Evolutionary conservation across 2,888 invertebrate genomes (phyloP).

Genomic region (Nomada flava): DNA sequence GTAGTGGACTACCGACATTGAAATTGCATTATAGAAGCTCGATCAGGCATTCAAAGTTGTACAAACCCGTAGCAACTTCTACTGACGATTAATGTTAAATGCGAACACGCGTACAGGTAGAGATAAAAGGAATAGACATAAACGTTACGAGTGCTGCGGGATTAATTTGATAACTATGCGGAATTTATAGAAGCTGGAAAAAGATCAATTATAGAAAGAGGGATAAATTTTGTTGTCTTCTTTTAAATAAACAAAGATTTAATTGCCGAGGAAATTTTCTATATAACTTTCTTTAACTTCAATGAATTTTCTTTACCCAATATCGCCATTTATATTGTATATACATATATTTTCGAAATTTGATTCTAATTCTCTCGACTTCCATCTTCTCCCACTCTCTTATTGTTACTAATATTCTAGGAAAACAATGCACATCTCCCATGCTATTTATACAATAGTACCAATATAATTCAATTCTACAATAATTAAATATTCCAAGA

Average conservation of each 20-base stretch:
- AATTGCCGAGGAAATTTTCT: too few species aligned
- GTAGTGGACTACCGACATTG: conserved; percentile 54
- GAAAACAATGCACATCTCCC: too few species aligned
- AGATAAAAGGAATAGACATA: not conserved
- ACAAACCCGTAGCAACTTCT: conserved; percentile 38
- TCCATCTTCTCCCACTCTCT: too few species aligned
- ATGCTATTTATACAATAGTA: too few species aligned
- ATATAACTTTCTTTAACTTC: too few species aligned
- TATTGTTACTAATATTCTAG: too few species aligned
- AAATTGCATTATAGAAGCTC: conserved; percentile 56
- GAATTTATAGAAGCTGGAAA: not conserved
- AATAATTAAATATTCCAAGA: too few species aligned
- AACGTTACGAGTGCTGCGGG: not conserved
- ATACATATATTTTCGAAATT: too few species aligned
- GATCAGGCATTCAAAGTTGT: conserved; percentile 38
- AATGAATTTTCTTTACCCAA: too few species aligned
- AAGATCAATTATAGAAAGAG: not conserved
- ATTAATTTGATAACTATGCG: not conserved
- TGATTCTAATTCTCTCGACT: too few species aligned
- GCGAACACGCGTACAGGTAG: not conserved
- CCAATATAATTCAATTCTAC: too few species aligned
- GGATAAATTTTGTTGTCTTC: not conserved
- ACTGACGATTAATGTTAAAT: conserved; percentile 18
- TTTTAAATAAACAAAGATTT: not conserved
- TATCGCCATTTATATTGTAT: too few species aligned